Conservation (phyloP, 2,113 vertebrate species). For the Lophotis ruficrista region DNA sequence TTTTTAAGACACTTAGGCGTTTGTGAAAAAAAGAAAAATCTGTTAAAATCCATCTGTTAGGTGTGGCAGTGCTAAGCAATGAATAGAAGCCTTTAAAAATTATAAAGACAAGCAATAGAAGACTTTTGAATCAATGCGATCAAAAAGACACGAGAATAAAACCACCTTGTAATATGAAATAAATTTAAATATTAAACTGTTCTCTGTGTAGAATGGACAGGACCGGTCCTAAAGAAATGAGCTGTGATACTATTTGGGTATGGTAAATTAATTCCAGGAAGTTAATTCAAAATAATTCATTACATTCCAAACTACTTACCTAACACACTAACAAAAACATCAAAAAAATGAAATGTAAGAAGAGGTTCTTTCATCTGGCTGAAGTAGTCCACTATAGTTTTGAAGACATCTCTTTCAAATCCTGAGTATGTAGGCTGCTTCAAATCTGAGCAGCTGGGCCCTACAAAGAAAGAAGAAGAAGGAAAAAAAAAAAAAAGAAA, state of each 20-base stretch:
- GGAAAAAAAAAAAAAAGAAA: neutral
- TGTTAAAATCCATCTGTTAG: neutral
- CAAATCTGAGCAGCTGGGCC: constrained; percentile 81
- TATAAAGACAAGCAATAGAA: neutral
- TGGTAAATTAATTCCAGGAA: neutral
- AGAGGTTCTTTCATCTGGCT: constrained; percentile 83
- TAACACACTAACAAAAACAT: constrained; percentile 85
- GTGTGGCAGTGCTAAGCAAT: neutral
- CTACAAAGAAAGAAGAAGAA: constrained; percentile 44
- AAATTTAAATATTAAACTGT: neutral
- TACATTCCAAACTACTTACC: constrained; percentile 71
- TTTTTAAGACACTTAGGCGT: neutral
- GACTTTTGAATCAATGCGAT: neutral
- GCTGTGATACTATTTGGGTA: neutral
- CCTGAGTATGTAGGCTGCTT: constrained; percentile 84
- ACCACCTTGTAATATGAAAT: neutral
- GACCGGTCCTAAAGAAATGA: neutral
- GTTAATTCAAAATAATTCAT: neutral
- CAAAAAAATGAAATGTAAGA: constrained; percentile 86
- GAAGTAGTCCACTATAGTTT: constrained; percentile 85
- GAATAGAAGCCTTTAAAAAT: neutral
- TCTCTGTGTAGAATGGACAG: neutral
- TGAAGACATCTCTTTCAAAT: constrained; percentile 88
- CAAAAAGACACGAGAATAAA: neutral
- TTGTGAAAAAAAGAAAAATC: neutral